Evolutionary conservation across 1,140 invertebrate species (phyloP), one percentile per base, ranked within the genome.

Genomic region (Varroa destructor): DNA sequence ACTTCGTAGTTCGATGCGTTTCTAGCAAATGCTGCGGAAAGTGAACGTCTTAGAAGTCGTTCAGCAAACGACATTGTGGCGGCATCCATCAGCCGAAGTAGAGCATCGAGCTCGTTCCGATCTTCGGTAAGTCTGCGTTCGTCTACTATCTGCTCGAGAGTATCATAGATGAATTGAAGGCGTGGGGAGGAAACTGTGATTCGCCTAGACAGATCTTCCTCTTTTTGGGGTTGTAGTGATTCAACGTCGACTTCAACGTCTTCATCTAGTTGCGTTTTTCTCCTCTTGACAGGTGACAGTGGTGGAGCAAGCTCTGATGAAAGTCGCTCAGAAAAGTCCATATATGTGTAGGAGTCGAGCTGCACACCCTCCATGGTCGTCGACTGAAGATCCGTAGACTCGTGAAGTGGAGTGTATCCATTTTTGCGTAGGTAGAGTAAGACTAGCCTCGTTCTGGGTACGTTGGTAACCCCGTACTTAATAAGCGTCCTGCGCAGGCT

Each of bases 331-430:
- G 46, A 51, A 51, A 51, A 8, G 46, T 51, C 46, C 46, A 51
- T 51, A 51, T 5, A 51, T 8, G 46, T 51, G 46, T 51, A 51
- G 4, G 46, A 51, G 46, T 67, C 61, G 14, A 37, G 14, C 61
- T 40, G 61, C 2, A 67, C 61, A 8, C 61, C 61, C 12, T 14
- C 40, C 12, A 67, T 1, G 1, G 12, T 10, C 12, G 61, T 67
- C 2, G 40, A 14, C 12, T 67, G 12, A 8, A 3, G 4, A 36
- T 40, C 14, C 61, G 61, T 67, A 1, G 40, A 14, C 40, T 40
- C 61, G 37, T 67, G 61, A 37, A 67, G 10, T 67, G 61, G 61
- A 40, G 61, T 67, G 61, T 43, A 40, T 1, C 61, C 61, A 46
- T 67, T 40, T 37, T 67, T 67, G 12, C 61, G 61, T 40, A 67